Base-by-base conservation (phyloP, 1,140 invertebrate genomes). In the Ylistrum balloti region DNA sequence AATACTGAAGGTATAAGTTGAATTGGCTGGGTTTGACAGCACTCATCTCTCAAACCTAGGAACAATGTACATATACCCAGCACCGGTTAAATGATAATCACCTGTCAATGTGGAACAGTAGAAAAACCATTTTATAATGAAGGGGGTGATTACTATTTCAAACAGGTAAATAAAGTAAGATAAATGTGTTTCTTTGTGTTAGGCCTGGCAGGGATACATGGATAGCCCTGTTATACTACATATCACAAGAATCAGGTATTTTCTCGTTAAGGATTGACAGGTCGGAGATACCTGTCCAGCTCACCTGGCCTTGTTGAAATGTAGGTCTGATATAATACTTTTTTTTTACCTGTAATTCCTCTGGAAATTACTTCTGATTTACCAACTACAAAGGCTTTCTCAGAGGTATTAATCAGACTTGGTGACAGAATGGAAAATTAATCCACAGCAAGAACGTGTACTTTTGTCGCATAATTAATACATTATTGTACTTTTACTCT, bases 71-170 rank as follows among this genome's bases (percentile, higher is more conserved):
- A n/a, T 28, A n/a, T 28, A 74, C 56, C 22, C n/a, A 17, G 7
- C 5, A n/a, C 15, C 56, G n/a, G 28, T 74, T n/a, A 74, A 28
- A n/a, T 28, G 22, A 28, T 74, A 74, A 74, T 74, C 56, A 74
- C 56, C n/a, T 74, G 56, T 74, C 56, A 74, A 28, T n/a, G n/a
- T 74, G n/a, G 56, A 74, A 74, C 56, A 74, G 56, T 74, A 17
- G 0, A 74, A 74, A 74, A 74, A 74, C 56, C 56, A 74, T 74
- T 74, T 74, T 74, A 74, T 74, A 74, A 74, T 74, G 56, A 74
- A 74, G 56, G 56, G 56, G 56, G 56, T 74, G 56, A 74, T 74
- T 74, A 74, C 56, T 74, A 74, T 74, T 74, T 74, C 56, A 74
- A 74, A 74, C 56, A 74, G 22, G 56, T 74, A 74, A 74, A 74